Evolutionary conservation across 1,140 invertebrate species (phyloP), one percentile per base, ranked within the genome.

Genomic region (Palaemon carinicauda): DNA sequence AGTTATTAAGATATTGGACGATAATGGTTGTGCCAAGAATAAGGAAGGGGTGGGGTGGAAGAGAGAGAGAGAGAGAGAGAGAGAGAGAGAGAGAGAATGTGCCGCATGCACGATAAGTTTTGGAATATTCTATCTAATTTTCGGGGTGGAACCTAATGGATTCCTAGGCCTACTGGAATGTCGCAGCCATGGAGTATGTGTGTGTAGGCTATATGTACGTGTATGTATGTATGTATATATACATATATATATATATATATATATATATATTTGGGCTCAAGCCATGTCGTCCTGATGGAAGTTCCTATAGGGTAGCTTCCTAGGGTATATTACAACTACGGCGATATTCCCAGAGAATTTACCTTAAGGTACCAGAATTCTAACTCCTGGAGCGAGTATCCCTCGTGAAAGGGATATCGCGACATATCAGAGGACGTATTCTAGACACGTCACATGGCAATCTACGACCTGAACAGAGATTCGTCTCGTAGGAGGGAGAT

Each of bases 1-100:
- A 71, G 75, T 82, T 82, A 82, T 82, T 82, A 82, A 82, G 80
- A 82, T 82, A 82, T 82, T 82, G 75, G 75, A 85, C 33, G 74
- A 78, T 85, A 85, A 85, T 77, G 74, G 82, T 31, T 33, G 82
- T 78, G 75, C n/a, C 50, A 51, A 85, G 74, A 79, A 82, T 73
- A 74, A 82, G 69, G 80, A 69, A 29, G 33, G 65, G 29, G 69
- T 9, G 21, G 80, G 80, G 0, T 56, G n/a, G 54, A 31, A 73
- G 14, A 73, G 15, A 73, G 69, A 73, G 75, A 54, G 51, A 33
- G 75, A 33, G 75, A 54, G 50, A 78, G 75, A 52, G 75, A 33
- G 75, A 15, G 41, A 41, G 41, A 41, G 41, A 41, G 41, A 41
- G 41, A 41, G 41, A 27, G 65, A 24, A 15, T 14, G 65, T 69